Percentiles rank a stretch among this genome's conserved stretches.
Conservation (phyloP, 2,888 invertebrate species). For the Shargacucullia verbasci region DNA sequence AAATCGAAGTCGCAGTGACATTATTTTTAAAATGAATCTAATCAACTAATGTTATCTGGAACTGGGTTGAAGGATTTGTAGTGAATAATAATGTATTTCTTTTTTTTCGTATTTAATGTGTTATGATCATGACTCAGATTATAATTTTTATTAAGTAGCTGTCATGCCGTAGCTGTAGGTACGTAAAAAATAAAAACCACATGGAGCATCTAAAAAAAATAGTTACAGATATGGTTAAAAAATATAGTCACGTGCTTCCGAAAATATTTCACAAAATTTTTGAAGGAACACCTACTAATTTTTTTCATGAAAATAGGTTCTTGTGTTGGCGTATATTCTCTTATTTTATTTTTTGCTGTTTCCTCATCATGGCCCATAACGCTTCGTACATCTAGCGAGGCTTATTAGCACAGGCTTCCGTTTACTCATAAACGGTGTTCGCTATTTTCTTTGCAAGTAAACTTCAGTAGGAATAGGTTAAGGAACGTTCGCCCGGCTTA, state of each 20-base stretch:
- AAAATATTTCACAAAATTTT: conserved; percentile 6
- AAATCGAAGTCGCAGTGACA: too few relatives aligned
- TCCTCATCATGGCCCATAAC: conserved; percentile 48
- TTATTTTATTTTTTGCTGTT: conserved; percentile 49
- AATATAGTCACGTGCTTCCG: neutral
- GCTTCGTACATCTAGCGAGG: conserved; percentile 59
- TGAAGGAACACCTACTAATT: conserved; percentile 12
- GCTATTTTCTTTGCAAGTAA: conserved; percentile 68
- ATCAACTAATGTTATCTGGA: too few relatives aligned
- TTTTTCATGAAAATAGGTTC: conserved; percentile 24
- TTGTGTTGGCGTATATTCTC: conserved; percentile 18
- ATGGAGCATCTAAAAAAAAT: neutral
- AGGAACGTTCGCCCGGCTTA: conserved; percentile 63
- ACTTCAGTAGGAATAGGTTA: conserved; percentile 62
- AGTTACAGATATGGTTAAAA: neutral
- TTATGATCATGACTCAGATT: too few relatives aligned
- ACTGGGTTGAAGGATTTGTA: too few relatives aligned
- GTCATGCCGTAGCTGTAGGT: too few relatives aligned
- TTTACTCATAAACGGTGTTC: conserved; percentile 69
- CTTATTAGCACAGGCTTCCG: conserved; percentile 71
- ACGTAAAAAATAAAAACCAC: too few relatives aligned
- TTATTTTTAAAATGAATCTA: too few relatives aligned
- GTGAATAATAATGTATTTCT: too few relatives aligned
- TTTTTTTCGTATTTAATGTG: too few relatives aligned
- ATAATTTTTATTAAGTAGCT: too few relatives aligned